Evolutionary conservation across 2,888 invertebrate genomes (phyloP).

Genomic region (Lomographa bimaculata): DNA sequence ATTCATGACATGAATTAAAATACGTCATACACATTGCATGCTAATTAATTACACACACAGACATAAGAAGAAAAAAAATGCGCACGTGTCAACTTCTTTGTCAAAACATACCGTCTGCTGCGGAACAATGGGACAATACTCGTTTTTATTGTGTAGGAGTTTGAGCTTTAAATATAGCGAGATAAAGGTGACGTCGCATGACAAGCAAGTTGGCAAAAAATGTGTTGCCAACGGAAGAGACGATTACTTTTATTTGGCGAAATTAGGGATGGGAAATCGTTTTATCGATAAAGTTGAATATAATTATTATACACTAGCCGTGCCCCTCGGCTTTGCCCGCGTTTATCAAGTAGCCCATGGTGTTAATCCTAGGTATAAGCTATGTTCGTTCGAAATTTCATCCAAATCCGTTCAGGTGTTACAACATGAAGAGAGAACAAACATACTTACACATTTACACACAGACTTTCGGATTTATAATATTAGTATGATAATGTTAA

Average conservation of each 20-base stretch:
- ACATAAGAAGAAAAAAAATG: slow-evolving; percentile 15
- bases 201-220: slow-evolving; percentile 2
- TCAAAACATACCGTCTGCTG: slow-evolving; percentile 38
- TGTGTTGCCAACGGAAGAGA: slow-evolving; percentile 14
- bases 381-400: too few species aligned
- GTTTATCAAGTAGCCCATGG: too few species aligned
- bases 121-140: slow-evolving; percentile 35
- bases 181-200: slow-evolving; percentile 1
- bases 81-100: slow-evolving; percentile 48
- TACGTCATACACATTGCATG: slow-evolving; percentile 23
- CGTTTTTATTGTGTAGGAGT: not conserved
- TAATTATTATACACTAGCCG: too few species aligned
- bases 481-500: too few species aligned
- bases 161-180: slow-evolving; percentile 6
- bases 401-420: too few species aligned
- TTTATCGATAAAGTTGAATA: slow-evolving; percentile 23
- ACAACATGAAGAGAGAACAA: too few species aligned
- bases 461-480: too few species aligned
- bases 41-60: slow-evolving; percentile 17
- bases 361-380: too few species aligned
- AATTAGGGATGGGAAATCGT: slow-evolving; percentile 36
- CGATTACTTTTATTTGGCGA: slow-evolving; percentile 34
- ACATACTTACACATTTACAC: too few species aligned
- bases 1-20: slow-evolving; percentile 15
- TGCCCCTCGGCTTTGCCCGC: too few species aligned